Percentiles rank a stretch among this genome's conserved stretches.
Evolutionary conservation across 2,113 vertebrate genomes (phyloP).

Genomic region (Gymnorhina tibicen): DNA sequence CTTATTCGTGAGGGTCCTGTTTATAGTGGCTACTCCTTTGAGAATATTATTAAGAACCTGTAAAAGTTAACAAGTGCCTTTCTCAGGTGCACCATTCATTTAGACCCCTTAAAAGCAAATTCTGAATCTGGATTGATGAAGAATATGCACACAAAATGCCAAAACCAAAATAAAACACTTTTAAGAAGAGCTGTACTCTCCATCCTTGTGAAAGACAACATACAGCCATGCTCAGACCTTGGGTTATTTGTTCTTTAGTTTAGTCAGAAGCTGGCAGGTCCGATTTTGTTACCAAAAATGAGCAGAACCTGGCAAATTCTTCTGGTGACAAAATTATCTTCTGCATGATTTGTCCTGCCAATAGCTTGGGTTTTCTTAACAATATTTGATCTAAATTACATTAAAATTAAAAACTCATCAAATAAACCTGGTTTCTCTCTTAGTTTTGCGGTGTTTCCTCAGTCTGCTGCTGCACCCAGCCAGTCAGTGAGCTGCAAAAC

Average conservation of each 20-base stretch:
- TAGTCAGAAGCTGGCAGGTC: background rate
- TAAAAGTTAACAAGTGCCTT: background rate
- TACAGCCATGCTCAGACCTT: background rate
- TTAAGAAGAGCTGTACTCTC: background rate
- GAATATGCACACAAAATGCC: background rate
- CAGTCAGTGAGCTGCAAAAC: background rate
- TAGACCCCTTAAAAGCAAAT: background rate
- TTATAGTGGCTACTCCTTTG: background rate
- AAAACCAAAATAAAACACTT: background rate
- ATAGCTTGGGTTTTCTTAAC: background rate
- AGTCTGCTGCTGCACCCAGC: background rate
- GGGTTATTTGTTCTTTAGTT: background rate
- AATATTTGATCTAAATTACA: background rate
- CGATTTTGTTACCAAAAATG: background rate
- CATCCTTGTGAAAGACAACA: background rate
- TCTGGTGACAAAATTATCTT: background rate
- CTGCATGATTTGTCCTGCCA: background rate
- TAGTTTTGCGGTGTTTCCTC: background rate
- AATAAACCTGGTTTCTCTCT: background rate
- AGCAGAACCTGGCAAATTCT: background rate
- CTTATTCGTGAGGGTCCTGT: background rate
- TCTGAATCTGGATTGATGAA: background rate
- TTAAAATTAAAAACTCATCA: background rate
- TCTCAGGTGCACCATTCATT: background rate
- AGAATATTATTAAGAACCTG: background rate